Evolutionary conservation across 2,888 invertebrate genomes (phyloP), one percentile per base, ranked within the genome.

Genomic region (Alloplasta piceator): DNA sequence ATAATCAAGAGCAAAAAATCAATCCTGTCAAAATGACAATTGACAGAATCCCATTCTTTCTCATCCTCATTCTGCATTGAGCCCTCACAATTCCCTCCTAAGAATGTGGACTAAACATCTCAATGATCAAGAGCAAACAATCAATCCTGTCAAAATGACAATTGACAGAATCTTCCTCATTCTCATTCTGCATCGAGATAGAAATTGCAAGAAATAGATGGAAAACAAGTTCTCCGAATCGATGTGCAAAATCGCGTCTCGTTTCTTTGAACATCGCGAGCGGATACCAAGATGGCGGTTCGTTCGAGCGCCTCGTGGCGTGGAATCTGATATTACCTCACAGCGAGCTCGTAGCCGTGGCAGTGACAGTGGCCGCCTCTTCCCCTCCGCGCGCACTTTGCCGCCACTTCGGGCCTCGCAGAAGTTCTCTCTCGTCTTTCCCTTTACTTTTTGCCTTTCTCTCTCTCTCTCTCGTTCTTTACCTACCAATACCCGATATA

Each of bases 261-360:
- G 61, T 67, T 26, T 78, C 52, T 50, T 39, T 61, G 80, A 78
- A 83, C 77, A 79, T 75, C 61, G 78, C 71, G 26, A 26, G 26
- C 3, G 83, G 83, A 84, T 80, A 87, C 86, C 89, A 90, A 90
- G 86, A 90, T 90, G 90, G 89, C 88, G 87, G 81, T 76, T 50
- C 39, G 76, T 14, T 50, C 38, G 74, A 72, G 68, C 64, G 82
- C 88, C 88, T 89, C 87, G 87, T 87, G 87, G 86, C 87, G 86
- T 82, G 88, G 88, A 89, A 88, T 89, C 87, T 83, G 86, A 87
- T 87, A 89, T 91, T 91, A 91, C 91, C 90, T 91, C 91, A 91
- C 90, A 72, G 76, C 79, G 68, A 67, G 66, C 75, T 68, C 84
- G 86, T 85, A 90, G 87, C 90, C 90, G 88, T 91, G 91, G 89